Evolutionary conservation across 2,113 vertebrate genomes (phyloP).

Genomic region (Haemorhous mexicanus): DNA sequence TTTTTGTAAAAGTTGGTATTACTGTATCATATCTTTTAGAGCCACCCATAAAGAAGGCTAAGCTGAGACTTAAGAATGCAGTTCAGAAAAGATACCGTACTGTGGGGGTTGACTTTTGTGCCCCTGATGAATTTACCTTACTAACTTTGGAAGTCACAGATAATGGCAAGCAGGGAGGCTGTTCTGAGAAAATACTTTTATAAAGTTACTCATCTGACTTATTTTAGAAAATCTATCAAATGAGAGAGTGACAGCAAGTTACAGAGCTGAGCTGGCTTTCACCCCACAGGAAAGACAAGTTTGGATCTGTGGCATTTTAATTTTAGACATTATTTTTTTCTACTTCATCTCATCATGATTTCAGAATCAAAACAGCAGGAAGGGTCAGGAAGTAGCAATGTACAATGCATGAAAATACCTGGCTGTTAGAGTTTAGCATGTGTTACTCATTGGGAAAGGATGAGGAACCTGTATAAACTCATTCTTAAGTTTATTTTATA

Average conservation of each 20-base stretch:
- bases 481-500: neutral
- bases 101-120: neutral
- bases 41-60: neutral
- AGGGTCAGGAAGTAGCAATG: neutral
- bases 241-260: neutral
- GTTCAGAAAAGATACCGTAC: neutral
- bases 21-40: neutral
- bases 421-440: neutral
- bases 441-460: neutral
- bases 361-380: neutral
- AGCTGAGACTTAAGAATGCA: neutral
- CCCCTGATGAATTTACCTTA: neutral
- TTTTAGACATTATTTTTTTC: neutral
- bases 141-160: neutral
- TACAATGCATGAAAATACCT: neutral
- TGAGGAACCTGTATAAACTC: neutral
- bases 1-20: conserved; percentile 7
- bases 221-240: neutral
- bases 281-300: neutral
- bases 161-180: neutral
- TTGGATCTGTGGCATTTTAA: neutral
- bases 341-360: neutral
- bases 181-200: neutral
- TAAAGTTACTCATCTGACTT: neutral
- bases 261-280: neutral